These are phyloP conservation scores for Myotis pilosus DNA, from an alignment of 2,797 vertebrate genomes.

Conservation along the genomic window DNA sequence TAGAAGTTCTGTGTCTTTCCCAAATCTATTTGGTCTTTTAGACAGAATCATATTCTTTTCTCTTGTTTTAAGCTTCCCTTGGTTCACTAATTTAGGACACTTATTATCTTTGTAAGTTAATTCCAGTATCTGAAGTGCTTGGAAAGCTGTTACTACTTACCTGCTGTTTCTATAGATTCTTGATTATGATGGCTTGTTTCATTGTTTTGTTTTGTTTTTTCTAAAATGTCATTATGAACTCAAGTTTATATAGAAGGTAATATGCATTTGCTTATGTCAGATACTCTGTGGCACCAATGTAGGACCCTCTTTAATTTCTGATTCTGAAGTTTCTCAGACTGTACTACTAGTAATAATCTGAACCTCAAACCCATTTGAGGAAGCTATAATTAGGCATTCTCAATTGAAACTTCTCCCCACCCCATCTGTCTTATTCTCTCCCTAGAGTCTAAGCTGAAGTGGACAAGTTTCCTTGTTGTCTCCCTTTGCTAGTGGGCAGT, in stretches of 20 bases:
- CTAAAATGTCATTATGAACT: not conserved
- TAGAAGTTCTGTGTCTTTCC: constrained; percentile 9
- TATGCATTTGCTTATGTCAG: not conserved
- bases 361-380: not conserved
- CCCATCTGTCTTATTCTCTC: not conserved
- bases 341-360: not conserved
- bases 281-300: not conserved
- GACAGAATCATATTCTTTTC: not conserved
- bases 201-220: not conserved
- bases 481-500: not conserved
- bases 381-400: not conserved
- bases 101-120: constrained; percentile 27
- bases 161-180: not conserved
- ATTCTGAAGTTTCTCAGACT: not conserved
- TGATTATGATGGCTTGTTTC: not conserved
- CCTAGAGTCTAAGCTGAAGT: not conserved
- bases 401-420: not conserved
- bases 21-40: not conserved
- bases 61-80: not conserved
- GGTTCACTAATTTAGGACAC: constrained; percentile 18
- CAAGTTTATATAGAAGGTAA: not conserved
- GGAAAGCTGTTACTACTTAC: not conserved
- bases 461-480: not conserved
- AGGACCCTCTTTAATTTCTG: not conserved
- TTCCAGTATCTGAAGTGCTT: constrained; percentile 10